Conservation (phyloP, 2,888 invertebrate species). For the Augochlorella aurata region DNA sequence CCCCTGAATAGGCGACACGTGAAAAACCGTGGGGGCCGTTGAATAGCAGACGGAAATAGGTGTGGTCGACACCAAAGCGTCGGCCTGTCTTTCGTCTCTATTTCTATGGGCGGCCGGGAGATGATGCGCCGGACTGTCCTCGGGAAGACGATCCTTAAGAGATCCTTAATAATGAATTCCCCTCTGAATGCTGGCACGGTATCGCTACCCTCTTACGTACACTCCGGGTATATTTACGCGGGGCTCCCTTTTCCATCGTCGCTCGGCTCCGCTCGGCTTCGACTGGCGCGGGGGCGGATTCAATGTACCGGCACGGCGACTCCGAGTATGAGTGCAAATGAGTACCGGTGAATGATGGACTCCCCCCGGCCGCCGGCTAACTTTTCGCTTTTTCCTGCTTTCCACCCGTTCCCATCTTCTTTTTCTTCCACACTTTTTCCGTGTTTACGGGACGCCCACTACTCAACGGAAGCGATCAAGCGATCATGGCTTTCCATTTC, state of each 20-base stretch:
- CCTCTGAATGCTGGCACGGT: constrained; percentile 42
- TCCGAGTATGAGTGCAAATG: constrained; percentile 28
- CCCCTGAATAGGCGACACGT: constrained; percentile 51
- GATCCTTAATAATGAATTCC: constrained; percentile 64
- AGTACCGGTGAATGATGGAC: constrained; percentile 41
- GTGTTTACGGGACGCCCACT: not conserved
- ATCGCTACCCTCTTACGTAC: constrained; percentile 13
- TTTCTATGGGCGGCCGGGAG: constrained; percentile 15
- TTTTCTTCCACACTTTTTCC: not conserved
- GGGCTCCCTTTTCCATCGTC: constrained; percentile 11
- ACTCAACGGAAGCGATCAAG: not conserved
- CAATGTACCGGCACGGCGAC: constrained; percentile 18
- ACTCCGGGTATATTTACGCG: constrained; percentile 27
- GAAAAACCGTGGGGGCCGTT: constrained; percentile 10
- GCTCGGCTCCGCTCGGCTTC: not conserved
- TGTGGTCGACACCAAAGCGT: constrained; percentile 31
- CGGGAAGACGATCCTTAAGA: constrained; percentile 55
- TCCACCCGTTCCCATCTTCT: not conserved
- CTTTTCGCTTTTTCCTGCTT: not conserved
- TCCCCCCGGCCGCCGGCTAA: constrained; percentile 12
- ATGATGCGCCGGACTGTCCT: constrained; percentile 17
- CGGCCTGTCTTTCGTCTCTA: constrained; percentile 28
- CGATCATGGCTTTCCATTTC: not conserved
- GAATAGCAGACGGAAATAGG: constrained; percentile 55
- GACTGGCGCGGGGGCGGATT: not conserved